Conservation (phyloP, 2,888 invertebrate species). For the Phalera bucephala region DNA sequence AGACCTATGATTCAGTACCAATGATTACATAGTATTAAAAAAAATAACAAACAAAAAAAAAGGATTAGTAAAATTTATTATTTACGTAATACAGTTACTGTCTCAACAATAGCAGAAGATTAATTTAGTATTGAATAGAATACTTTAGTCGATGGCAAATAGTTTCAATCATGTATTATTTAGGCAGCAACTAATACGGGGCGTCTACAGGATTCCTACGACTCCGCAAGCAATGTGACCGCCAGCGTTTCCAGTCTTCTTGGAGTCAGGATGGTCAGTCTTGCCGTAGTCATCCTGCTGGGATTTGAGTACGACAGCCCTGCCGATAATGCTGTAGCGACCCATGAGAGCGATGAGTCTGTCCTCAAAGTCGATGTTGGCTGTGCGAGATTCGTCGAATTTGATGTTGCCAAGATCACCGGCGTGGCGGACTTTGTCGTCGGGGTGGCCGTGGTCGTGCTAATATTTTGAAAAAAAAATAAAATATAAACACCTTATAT, state of each 20-base stretch:
- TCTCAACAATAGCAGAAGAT: no score
- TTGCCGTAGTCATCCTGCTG: slow-evolving; percentile 89
- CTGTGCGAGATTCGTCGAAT: slow-evolving; percentile 83
- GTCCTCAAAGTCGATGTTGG: slow-evolving; percentile 85
- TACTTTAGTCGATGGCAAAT: no score
- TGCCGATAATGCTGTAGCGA: slow-evolving; percentile 86
- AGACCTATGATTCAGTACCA: no score
- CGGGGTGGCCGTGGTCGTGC: slow-evolving; percentile 90
- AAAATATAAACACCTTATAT: no score
- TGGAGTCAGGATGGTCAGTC: slow-evolving; percentile 87
- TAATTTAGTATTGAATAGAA: no score
- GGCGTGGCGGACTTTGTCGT: slow-evolving; percentile 87
- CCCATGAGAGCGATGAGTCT: slow-evolving; percentile 85
- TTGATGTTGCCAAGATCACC: slow-evolving; percentile 93
- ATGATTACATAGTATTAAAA: no score
- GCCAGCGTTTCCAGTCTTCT: slow-evolving; percentile 93
- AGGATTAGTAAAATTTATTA: slow-evolving; percentile 1
- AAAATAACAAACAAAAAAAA: neutral
- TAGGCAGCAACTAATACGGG: slow-evolving; percentile 8
- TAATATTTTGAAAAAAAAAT: no score
- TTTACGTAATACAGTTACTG: neutral
- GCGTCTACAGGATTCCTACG: slow-evolving; percentile 88
- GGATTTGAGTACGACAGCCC: slow-evolving; percentile 90
- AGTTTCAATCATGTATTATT: neutral
- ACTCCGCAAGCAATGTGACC: slow-evolving; percentile 91